Evolutionary conservation across 2,113 vertebrate species (phyloP).

Genomic region (Okapia johnstoni): DNA sequence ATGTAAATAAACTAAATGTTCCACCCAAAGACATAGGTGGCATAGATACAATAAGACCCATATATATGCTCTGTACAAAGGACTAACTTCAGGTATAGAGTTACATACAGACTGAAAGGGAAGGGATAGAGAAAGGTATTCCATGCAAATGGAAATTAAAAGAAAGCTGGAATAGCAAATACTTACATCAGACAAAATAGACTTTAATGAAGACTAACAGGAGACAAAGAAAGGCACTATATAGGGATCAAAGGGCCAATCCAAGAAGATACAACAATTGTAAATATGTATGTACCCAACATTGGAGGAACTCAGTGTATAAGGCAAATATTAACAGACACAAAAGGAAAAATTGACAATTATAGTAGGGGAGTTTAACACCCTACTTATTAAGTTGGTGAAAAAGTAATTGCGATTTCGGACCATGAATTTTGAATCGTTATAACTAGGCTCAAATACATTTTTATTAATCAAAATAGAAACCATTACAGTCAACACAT

Average conservation of each 20-base stretch:
- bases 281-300: not conserved
- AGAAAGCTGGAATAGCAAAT: not conserved
- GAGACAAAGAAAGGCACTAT: not conserved
- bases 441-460: not conserved
- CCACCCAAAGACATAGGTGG: not conserved
- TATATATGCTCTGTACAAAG: not conserved
- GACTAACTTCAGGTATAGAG: not conserved
- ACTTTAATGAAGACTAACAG: not conserved
- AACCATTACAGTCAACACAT: not conserved
- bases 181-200: not conserved
- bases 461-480: not conserved
- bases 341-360: not conserved
- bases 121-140: not conserved
- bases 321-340: not conserved
- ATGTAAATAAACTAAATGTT: not conserved
- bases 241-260: not conserved
- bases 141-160: not conserved
- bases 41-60: not conserved
- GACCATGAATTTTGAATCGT: not conserved
- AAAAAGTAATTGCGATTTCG: rapidly evolving
- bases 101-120: not conserved
- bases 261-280: not conserved
- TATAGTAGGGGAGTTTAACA: not conserved
- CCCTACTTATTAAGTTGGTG: not conserved
- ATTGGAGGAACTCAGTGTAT: not conserved